Evolutionary conservation across 2,888 invertebrate species (phyloP).

Genomic region (Crioceris asparagi): DNA sequence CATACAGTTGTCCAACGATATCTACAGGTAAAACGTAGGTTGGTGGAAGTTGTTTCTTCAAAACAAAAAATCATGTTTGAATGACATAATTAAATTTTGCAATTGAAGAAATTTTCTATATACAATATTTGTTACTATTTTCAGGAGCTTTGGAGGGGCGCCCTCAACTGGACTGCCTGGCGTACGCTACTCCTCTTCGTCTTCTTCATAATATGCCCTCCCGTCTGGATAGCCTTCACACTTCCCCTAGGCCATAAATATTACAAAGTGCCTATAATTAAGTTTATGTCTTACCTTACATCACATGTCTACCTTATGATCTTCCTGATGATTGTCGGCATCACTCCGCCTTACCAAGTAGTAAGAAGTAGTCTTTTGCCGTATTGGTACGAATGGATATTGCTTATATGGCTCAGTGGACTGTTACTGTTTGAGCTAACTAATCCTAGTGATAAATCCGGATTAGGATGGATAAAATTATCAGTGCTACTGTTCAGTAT

Average conservation of each 20-base stretch:
- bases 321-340: slow-evolving; percentile 80
- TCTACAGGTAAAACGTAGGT: slow-evolving; percentile 69
- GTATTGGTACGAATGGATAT: slow-evolving; percentile 93
- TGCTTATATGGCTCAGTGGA: slow-evolving; percentile 91
- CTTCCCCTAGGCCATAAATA: slow-evolving; percentile 90
- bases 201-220: slow-evolving; percentile 86
- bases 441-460: slow-evolving; percentile 95
- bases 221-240: slow-evolving; percentile 92
- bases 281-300: slow-evolving; percentile 98
- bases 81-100: too few species aligned
- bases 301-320: slow-evolving; percentile 97
- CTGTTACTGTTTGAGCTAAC: slow-evolving; percentile 91
- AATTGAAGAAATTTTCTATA: slow-evolving; percentile 1
- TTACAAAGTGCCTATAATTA: slow-evolving; percentile 97
- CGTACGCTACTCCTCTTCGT: slow-evolving; percentile 89
- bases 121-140: slow-evolving; percentile 28
- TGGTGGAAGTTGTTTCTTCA: too few species aligned
- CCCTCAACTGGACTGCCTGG: slow-evolving; percentile 92
- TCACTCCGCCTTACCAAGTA: slow-evolving; percentile 77
- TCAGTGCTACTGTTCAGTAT: slow-evolving; percentile 79
- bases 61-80: too few species aligned
- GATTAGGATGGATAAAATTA: slow-evolving; percentile 88
- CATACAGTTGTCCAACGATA: slow-evolving; percentile 97
- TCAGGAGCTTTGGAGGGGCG: slow-evolving; percentile 96
- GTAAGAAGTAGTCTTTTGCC: slow-evolving; percentile 71